phyloP scores from a whole-genome alignment of 2,888 invertebrate genomes.

The Cremastobaeus sp. region DNA sequence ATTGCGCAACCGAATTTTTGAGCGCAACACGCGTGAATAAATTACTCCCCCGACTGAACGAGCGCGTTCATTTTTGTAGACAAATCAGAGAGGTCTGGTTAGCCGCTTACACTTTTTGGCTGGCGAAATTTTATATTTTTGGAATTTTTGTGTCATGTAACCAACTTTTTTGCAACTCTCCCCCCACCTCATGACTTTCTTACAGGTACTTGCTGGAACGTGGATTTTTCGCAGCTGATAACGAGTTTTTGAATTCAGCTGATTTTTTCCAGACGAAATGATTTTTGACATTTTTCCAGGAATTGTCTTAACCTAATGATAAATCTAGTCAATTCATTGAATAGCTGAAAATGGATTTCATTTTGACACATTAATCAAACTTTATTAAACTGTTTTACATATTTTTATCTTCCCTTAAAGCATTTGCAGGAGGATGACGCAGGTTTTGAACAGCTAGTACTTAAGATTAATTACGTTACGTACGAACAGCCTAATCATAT shows the following conservation, averaged over 20 bases:
- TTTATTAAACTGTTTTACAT: constrained; percentile 74
- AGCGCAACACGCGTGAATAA: constrained; percentile 63
- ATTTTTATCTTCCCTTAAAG: constrained; percentile 77
- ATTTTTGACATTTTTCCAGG: constrained; percentile 69
- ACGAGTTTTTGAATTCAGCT: constrained; percentile 76
- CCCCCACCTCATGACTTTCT: constrained; percentile 69
- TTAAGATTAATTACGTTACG: constrained; percentile 74
- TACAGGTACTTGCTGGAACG: constrained; percentile 77
- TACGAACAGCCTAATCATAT: constrained; percentile 71
- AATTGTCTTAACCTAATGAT: constrained; percentile 56
- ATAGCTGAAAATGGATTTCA: constrained; percentile 63
- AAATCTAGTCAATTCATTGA: constrained; percentile 56
- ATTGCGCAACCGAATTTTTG: constrained; percentile 70
- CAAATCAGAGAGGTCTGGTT: constrained; percentile 50
- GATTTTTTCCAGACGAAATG: constrained; percentile 45
- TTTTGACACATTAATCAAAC: constrained; percentile 72
- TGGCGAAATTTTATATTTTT: constrained; percentile 79
- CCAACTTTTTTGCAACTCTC: constrained; percentile 53
- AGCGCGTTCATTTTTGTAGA: constrained; percentile 45
- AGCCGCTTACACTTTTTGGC: constrained; percentile 73
- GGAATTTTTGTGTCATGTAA: constrained; percentile 73
- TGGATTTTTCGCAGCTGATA: constrained; percentile 78
- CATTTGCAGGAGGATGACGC: constrained; percentile 79
- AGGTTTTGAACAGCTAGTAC: constrained; percentile 78
- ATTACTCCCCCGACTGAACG: constrained; percentile 33